Evolutionary conservation across 2,113 vertebrate species (phyloP), one percentile per base, ranked within the genome.

Genomic region (Nannospalax galili): DNA sequence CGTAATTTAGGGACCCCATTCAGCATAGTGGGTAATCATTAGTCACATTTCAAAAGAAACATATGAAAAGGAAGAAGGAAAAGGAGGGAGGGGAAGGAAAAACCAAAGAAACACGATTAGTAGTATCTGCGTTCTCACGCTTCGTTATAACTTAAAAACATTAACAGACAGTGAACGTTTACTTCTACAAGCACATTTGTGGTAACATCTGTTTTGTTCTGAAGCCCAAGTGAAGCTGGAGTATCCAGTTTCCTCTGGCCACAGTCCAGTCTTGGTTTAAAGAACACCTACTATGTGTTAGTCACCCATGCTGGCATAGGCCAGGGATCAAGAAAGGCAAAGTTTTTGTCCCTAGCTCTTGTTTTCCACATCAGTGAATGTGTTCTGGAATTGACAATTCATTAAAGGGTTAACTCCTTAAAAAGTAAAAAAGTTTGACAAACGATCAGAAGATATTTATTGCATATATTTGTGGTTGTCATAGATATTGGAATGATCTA

Each of bases 181-280:
- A 24, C 56, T 42, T 14, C 9, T 1, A 62, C 7, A 22, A 48
- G 11, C 11, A 52, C 1, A 6, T 35, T 1, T 22, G 4, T 7
- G 30, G 40, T 1, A 56, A 35, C 3, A 45, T 28, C 65, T 89
- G 10, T 19, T 28, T 26, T 35, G 3, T 32, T 45, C 3, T 16
- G 30, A 89, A n/a, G n/a, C 30, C 35, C n/a, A 52, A 52, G 48
- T 52, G 48, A 52, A 52, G 48, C 11, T 52, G 48, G 52, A 32
- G 37, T 30, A 69, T 28, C 35, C 7, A 8, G 30, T n/a, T 19
- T 52, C 24, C 40, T 45, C 3, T 11, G 58, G 7, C 7, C 3
- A 30, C 2, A 79, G 28, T n/a, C 35, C 16, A 9, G 32, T 4
- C 11, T 88, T 65, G 12, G 40, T 24, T n/a, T 72, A 70, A 3